Conservation (phyloP, 2,888 invertebrate genomes). For the Molorchus minor region DNA sequence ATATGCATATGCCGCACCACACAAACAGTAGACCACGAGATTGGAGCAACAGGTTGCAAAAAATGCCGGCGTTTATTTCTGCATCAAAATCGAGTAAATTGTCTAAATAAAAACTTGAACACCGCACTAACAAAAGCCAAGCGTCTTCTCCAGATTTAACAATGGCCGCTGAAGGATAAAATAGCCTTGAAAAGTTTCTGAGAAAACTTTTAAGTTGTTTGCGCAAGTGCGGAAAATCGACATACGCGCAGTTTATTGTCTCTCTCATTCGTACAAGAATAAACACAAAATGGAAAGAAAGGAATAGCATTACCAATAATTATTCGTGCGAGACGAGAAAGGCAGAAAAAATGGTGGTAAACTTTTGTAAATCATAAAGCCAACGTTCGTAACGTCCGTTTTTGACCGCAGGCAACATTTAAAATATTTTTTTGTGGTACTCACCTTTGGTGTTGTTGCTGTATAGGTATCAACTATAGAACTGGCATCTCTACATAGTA, state of each 20-base stretch:
- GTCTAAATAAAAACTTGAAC: conserved; percentile 30
- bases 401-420: conserved; percentile 43
- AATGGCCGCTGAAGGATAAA: conserved; percentile 62
- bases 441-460: conserved; percentile 40
- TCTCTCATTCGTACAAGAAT: conserved; percentile 34
- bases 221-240: conserved; percentile 50
- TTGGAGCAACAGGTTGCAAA: conserved; percentile 51
- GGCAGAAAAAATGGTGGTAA: conserved; percentile 52
- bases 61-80: conserved; percentile 42
- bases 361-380: conserved; percentile 45
- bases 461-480: conserved; percentile 15
- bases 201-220: conserved; percentile 59
- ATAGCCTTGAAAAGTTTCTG: conserved; percentile 62
- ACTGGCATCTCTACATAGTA: conserved; percentile 6
- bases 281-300: conserved; percentile 22
- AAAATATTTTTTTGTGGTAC: conserved; percentile 34
- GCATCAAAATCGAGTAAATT: conserved; percentile 32
- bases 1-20: conserved; percentile 34
- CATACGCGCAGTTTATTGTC: conserved; percentile 37
- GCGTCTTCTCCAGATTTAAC: conserved; percentile 59
- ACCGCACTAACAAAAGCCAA: conserved; percentile 48
- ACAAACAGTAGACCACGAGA: conserved; percentile 38
- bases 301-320: conserved; percentile 25
- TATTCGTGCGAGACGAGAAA: conserved; percentile 46
- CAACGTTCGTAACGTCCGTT: conserved; percentile 39